Base-by-base conservation (phyloP, 2,797 vertebrate genomes). In the Miopithecus talapoin region DNA sequence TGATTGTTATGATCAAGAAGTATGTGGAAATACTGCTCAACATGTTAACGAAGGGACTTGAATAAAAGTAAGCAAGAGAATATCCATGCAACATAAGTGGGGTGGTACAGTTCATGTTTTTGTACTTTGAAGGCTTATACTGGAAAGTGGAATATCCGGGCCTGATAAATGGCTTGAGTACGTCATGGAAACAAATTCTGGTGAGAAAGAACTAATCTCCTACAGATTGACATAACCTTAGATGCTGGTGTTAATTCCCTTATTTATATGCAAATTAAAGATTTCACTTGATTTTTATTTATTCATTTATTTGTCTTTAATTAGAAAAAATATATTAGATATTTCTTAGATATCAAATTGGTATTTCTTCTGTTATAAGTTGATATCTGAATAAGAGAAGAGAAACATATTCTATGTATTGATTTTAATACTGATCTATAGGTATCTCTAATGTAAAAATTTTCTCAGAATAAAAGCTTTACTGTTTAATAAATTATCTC, bases 201-300 rank as follows among this genome's bases (percentile, higher is more conserved):
- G 1, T 28, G n/a, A 93, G 22, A 81, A 79, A 39, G 16, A 81
- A 74, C 46, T 83, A 91, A 68, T 89, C 33, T 85, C 9, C 55
- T 59, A 70, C n/a, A 79, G 39, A 83, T 3, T 88, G 13, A 59
- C 1, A 39, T 10, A 90, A 46, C 48, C 6, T 81, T 61, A 94
- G 11, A 61, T 76, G 8, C 4, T 76, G 55, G 16, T 28, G 30
- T 50, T 84, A 75, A 36, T 75, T 83, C 2, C 4, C 3, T 78
- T 75, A 86, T 89, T 91, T 79, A 61, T 41, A 70, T 90, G 39
- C 26, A 97, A 93, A 70, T 95, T 36, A 91, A 12, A 80, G 59
- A 4, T 43, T 76, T 14, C 0, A 41, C 19, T 85, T 78, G 19
- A 74, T 33, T 70, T 53, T 19, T 68, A 8, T 33, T 64, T 64